Evolutionary conservation across 2,797 vertebrate genomes (phyloP).

Genomic region (Todus mexicanus): DNA sequence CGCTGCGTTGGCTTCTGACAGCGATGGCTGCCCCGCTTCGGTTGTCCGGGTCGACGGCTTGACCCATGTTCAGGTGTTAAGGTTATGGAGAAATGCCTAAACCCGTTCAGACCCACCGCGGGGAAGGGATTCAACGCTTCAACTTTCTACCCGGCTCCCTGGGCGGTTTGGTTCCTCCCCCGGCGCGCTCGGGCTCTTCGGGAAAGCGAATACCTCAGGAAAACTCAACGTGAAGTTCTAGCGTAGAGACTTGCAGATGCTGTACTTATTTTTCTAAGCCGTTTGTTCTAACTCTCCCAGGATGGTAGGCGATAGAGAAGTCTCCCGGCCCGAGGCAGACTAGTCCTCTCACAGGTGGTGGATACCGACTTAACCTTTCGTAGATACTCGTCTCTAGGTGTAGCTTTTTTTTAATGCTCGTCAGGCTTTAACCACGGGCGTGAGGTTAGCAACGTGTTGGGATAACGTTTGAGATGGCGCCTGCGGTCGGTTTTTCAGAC

Average conservation of each 20-base stretch:
- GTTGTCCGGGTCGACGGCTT: no score
- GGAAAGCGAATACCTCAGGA: constrained; percentile 70
- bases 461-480: background rate
- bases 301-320: background rate
- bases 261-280: constrained; percentile 50
- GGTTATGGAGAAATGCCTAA: background rate
- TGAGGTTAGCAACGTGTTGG: background rate
- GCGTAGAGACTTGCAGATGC: constrained; percentile 46
- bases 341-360: background rate
- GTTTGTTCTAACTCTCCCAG: constrained; percentile 6
- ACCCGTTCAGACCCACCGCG: background rate
- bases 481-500: background rate
- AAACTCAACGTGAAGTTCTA: constrained; percentile 52
- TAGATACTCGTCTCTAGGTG: background rate
- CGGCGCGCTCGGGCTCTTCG: background rate
- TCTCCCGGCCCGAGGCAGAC: background rate
- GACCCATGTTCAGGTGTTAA: background rate
- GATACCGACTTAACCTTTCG: background rate
- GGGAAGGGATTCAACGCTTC: background rate
- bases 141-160: background rate
- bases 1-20: background rate
- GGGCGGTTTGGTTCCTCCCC: background rate
- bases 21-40: no score
- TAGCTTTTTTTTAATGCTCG: constrained; percentile 34
- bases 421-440: constrained; percentile 28